Evolutionary conservation across 2,888 invertebrate species (phyloP), one percentile per base, ranked within the genome.

Genomic region (Lasioglossum marginatum): DNA sequence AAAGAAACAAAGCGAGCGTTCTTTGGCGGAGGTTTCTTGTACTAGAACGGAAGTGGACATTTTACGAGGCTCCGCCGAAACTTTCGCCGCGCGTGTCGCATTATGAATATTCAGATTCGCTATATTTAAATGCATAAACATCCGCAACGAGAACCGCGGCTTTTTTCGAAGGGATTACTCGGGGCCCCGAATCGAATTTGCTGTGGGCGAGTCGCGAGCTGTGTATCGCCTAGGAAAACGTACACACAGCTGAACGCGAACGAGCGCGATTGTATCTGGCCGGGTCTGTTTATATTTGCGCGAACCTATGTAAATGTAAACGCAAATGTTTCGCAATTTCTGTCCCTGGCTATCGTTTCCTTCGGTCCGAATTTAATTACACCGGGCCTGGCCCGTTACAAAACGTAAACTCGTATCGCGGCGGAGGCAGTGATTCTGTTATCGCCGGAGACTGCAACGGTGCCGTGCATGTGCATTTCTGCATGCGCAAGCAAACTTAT

Each of bases 301-400:
- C 87, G 88, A 87, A 90, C 90, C 87, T 83, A 87, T 88, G 91
- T 84, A 81, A 89, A 90, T 87, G 88, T 87, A 87, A 83, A 90
- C 85, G 88, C 88, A 89, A 91, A 91, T 86, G 89, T 88, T 90
- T 85, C 86, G 87, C 90, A 92, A 93, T 93, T 93, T 93, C 92
- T 91, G 91, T 90, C 90, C 93, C 57, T 12, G 91, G 93, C 93
- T 93, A 93, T 93, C 92, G 92, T 93, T 92, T 93, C 90, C 92
- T 89, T 82, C 85, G 83, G 83, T 82, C 82, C 75, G 80, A 89
- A 89, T 90, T 87, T 91, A 89, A 91, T 89, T 90, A 85, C 88
- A 77, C 75, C 75, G 71, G 66, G 77, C 70, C 80, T 23, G 77
- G 70, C 79, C n/a, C 70, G 82, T 88, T 90, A 83, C 83, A 85